Conservation (phyloP, 2,113 vertebrate genomes). For the Dromas ardeola region DNA sequence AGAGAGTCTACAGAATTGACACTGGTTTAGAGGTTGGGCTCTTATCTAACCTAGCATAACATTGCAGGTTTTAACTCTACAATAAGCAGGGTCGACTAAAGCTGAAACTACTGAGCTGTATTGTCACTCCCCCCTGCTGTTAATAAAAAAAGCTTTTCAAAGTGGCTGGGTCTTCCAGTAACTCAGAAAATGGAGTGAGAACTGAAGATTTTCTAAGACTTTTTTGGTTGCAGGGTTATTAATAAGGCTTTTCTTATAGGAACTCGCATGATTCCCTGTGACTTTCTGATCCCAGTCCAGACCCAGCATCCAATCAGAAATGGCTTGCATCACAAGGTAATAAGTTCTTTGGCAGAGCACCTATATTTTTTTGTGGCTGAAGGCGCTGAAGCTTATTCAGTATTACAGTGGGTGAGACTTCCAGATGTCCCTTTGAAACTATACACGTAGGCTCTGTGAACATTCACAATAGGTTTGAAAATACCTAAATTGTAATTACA, state of each 20-base stretch:
- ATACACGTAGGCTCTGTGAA: neutral
- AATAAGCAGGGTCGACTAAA: neutral
- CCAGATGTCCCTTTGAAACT: neutral
- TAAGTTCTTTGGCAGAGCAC: neutral
- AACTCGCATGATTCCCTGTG: conserved; percentile 94
- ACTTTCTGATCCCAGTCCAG: conserved; percentile 94
- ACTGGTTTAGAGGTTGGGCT: neutral
- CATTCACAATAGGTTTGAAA: neutral
- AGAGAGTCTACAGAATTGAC: neutral
- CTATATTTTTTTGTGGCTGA: neutral
- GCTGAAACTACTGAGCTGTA: neutral
- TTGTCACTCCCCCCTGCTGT: neutral
- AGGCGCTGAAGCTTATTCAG: neutral
- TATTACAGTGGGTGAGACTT: neutral
- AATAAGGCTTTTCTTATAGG: conserved; percentile 67
- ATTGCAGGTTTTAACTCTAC: neutral
- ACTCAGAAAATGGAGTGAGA: neutral
- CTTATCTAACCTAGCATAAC: neutral
- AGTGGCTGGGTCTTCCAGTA: neutral
- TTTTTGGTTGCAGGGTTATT: neutral
- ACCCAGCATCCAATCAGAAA: conserved; percentile 91
- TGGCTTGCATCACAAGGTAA: conserved; percentile 92
- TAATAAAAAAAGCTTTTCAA: neutral
- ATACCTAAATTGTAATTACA: neutral
- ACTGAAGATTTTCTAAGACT: neutral